Evolutionary conservation across 2,113 vertebrate species (phyloP), one percentile per base, ranked within the genome.

Genomic region (Rhea pennata): DNA sequence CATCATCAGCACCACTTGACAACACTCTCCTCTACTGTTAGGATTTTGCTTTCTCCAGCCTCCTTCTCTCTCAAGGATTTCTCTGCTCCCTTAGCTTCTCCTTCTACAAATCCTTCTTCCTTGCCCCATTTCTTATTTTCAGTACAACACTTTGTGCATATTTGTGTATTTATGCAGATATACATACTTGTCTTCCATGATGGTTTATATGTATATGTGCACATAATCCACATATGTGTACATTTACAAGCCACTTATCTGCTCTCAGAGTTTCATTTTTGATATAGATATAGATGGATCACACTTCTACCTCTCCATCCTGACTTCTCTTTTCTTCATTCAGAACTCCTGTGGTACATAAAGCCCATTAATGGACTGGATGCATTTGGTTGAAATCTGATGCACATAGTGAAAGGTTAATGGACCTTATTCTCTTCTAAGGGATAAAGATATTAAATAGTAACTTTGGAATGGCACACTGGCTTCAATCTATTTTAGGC

Each of bases 401-500:
- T 91, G 91, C 89, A 92, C 87, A 54, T 64, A 89, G 94, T 95
- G 92, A 95, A 95, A 96, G 94, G 91, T 94, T 96, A 96, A 93
- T 96, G 94, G 96, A 96, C 95, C 91, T 96, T 97, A 95, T 83
- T 95, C 74, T 96, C 95, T 96, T 95, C 89, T 83, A 93, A 91
- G 71, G 92, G 83, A 93, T 95, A 92, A 95, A 95, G 87, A 92
- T 93, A 96, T 95, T 96, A 96, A 96, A 96, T 96, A 94, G 92
- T 88, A 96, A 81, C 87, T 95, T 92, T 39, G 71, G 91, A 96
- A 93, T 92, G 94, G 87, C 89, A 95, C 89, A 90, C 89, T 96
- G 95, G 81, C 84, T 95, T 91, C 96, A 95, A 83, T 95, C 92
- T 97, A 96, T 96, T 96, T 97, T 92, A 95, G 92, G 95, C 90